Conservation (phyloP, 2,797 vertebrate species). For the Galagoides demidoff region DNA sequence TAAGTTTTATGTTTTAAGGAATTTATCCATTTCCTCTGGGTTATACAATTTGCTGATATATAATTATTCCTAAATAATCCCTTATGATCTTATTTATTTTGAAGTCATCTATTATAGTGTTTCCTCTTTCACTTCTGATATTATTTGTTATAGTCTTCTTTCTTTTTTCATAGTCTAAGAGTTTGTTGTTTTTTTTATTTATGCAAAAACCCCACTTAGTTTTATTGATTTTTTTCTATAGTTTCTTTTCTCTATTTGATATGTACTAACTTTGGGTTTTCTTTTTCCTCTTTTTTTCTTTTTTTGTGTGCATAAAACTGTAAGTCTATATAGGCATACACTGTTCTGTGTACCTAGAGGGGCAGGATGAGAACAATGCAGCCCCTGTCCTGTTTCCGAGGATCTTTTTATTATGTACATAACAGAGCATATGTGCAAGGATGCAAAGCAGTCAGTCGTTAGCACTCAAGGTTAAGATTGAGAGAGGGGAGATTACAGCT, state of each 20-base stretch:
- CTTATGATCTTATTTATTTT: background rate
- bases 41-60: background rate
- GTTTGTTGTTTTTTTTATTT: background rate
- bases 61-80: background rate
- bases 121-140: background rate
- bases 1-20: background rate
- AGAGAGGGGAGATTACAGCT: no score
- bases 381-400: no score
- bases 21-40: background rate
- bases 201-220: background rate
- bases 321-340: no score
- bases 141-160: background rate
- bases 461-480: no score
- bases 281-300: background rate
- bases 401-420: no score
- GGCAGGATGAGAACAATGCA: no score
- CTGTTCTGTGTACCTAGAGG: no score
- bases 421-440: no score
- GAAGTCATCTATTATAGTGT: background rate
- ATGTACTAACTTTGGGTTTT: background rate
- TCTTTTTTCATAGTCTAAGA: background rate
- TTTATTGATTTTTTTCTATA: background rate
- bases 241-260: background rate
- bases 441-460: no score
- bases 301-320: no score